Percentiles rank a stretch among this genome's conserved stretches.
phyloP scores from a whole-genome alignment of 2,113 vertebrate genomes.

The Mastomys coucha region DNA sequence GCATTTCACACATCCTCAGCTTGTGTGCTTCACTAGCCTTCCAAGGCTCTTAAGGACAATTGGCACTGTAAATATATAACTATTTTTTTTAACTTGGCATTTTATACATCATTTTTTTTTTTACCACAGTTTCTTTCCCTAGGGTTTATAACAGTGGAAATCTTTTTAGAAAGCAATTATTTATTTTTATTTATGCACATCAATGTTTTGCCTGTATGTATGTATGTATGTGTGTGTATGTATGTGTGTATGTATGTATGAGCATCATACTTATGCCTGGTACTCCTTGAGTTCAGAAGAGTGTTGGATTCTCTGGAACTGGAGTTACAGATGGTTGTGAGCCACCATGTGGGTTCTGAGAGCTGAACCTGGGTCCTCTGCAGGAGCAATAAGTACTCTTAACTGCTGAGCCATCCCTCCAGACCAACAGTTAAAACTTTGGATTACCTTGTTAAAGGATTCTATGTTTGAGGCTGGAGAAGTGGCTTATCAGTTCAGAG shows the following conservation, averaged over 20 bases:
- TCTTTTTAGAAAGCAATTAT: not conserved
- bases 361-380: not conserved
- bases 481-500: not conserved
- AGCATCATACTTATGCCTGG: not conserved
- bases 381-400: not conserved
- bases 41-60: not conserved
- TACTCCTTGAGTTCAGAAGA: not conserved
- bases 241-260: not conserved
- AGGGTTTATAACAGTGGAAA: not conserved
- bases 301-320: not conserved
- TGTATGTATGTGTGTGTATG: not conserved
- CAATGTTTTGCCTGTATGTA: not conserved
- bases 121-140: not conserved
- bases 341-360: not conserved
- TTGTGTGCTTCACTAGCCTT: not conserved
- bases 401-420: not conserved
- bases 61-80: not conserved
- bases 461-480: not conserved
- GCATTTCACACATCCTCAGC: not conserved
- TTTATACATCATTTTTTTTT: constrained; percentile 2
- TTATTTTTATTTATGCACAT: not conserved
- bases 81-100: not conserved
- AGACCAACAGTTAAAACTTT: not conserved
- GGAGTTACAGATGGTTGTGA: not conserved
- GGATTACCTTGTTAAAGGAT: not conserved